Evolutionary conservation across 2,888 invertebrate species (phyloP), one percentile per base, ranked within the genome.

Genomic region (Hylaea fasciaria): DNA sequence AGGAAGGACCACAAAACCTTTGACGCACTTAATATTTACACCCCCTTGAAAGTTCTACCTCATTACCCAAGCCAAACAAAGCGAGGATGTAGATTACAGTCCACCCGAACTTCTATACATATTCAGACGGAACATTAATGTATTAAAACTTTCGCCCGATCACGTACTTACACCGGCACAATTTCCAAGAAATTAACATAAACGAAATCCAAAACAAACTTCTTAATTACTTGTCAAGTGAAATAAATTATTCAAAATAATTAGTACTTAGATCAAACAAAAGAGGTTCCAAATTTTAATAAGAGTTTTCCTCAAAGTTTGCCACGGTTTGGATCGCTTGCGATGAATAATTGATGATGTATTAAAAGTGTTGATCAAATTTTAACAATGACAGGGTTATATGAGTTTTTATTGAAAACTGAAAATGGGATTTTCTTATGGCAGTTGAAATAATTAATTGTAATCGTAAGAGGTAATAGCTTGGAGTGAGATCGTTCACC

Each of bases 241-340:
- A 83, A 83, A 85, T 86, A 83, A 85, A 83, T 85, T 82, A 86
- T 86, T 86, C 83, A 81, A 82, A 82, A 85, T 83, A 86, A 83
- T 85, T 81, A 81, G 77, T 69, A 76, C 77, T 56, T 61, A 41
- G 50, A 80, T 81, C 76, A 79, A 82, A 81, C 79, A 79, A 57
- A 61, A 61, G 58, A 61, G 57, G 63, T 62, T 55, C 13, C 5
- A 49, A 51, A 40, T 43, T 45, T 53, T 46, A 40, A 44, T 43
- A 60, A 60, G 49, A 44, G 49, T 44, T 54, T 22, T 32, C 9
- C 16, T 29, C 41, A 39, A 53, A 53, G 48, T 44, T 57, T 39
- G 22, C 13, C 17, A 45, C 29, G 40, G 50, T 57, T 28, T 32
- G 22, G 35, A 48, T 48, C 32, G 35, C 10, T 22, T 55, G 0